A percentile compares a stretch with the other conserved stretches of the same genome.
Evolutionary conservation across 2,888 invertebrate genomes (phyloP).

Genomic region (Arrhopalites spinosus): DNA sequence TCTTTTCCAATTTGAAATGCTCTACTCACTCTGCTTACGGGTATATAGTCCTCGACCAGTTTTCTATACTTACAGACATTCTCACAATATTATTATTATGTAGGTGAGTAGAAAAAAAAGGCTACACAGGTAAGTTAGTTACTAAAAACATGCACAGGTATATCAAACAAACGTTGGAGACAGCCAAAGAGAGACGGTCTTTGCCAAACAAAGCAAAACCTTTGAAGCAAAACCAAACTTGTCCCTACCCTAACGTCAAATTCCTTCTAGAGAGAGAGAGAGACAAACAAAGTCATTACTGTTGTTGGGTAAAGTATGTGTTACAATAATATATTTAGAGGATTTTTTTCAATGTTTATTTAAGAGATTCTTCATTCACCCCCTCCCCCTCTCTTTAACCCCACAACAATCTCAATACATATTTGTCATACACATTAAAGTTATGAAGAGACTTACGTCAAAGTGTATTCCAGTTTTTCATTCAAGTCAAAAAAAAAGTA

Average conservation of each 20-base stretch:
- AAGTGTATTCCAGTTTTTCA: no score
- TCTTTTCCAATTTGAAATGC: not conserved
- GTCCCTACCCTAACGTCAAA: no score
- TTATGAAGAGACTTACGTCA: no score
- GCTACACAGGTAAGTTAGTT: not conserved
- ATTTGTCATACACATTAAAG: no score
- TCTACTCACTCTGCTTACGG: not conserved
- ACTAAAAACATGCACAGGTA: not conserved
- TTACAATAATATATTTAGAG: no score
- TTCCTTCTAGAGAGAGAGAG: not conserved
- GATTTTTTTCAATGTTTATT: no score
- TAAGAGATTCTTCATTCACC: no score
- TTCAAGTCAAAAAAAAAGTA: not conserved
- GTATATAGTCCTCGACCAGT: not conserved
- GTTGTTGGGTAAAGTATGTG: no score
- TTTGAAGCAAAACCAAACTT: no score
- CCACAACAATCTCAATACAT: no score
- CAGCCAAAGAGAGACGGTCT: not conserved
- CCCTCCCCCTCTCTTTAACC: no score
- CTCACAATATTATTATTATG: constrained; percentile 12
- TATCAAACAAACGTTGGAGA: not conserved
- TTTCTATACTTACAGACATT: not conserved
- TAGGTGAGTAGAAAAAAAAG: constrained; percentile 23
- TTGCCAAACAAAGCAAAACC: constrained; percentile 9
- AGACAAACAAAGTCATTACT: not conserved